phyloP scores from a whole-genome alignment of 2,888 invertebrate genomes.

The Orthonychiurus folsomi region DNA sequence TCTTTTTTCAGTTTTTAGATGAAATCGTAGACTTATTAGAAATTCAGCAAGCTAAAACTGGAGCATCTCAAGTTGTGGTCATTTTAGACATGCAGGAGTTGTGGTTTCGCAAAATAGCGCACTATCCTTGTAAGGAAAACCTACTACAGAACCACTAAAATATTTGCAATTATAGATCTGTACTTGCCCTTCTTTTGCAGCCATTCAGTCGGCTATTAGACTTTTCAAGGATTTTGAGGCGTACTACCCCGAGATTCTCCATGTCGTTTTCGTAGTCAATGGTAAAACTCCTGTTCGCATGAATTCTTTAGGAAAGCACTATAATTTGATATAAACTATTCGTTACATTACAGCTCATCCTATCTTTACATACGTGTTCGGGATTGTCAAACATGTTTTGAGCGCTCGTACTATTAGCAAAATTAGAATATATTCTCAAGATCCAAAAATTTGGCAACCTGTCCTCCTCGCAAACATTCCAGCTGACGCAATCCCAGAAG shows the following conservation, averaged over 20 bases:
- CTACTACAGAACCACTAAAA: no score
- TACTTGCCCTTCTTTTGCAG: slow-evolving; percentile 3
- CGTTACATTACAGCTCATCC: slow-evolving; percentile 4
- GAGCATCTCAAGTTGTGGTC: slow-evolving; percentile 6
- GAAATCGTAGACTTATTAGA: slow-evolving; percentile 1
- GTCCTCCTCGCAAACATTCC: slow-evolving; percentile 18
- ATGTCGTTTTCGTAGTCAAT: slow-evolving; percentile 8
- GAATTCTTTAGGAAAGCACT: not conserved
- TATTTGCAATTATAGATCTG: not conserved
- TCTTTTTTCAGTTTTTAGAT: slow-evolving; percentile 3
- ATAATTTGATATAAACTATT: no score
- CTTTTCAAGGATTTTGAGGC: slow-evolving; percentile 11
- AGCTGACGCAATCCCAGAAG: slow-evolving; percentile 18
- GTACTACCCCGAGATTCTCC: slow-evolving; percentile 11
- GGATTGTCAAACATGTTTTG: slow-evolving; percentile 3
- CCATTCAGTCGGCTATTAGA: not conserved
- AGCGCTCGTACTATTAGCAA: slow-evolving; percentile 2
- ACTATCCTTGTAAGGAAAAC: slow-evolving; percentile 2
- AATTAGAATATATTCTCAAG: slow-evolving; percentile 1
- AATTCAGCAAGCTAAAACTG: not conserved
- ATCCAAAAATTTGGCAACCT: slow-evolving; percentile 23
- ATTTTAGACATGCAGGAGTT: slow-evolving; percentile 2
- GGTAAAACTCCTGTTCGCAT: slow-evolving; percentile 7
- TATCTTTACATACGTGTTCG: slow-evolving; percentile 8
- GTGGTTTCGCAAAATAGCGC: slow-evolving; percentile 9